Conservation (phyloP, 2,797 vertebrate species). For the Sebastes wilsoni region DNA sequence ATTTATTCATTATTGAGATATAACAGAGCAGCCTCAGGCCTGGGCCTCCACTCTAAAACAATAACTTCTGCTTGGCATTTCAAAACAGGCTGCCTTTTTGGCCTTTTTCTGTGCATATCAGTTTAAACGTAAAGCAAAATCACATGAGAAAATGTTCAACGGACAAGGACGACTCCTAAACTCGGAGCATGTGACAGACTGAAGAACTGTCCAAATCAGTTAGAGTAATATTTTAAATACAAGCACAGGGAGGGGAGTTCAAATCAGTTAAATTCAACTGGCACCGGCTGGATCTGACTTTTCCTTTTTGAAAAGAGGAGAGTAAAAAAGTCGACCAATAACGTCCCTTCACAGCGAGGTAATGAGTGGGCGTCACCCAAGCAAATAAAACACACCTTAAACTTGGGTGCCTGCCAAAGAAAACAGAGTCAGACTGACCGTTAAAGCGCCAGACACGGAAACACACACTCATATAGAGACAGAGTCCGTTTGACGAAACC, state of each 20-base stretch:
- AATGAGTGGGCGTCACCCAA: constrained; percentile 43
- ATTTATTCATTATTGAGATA: constrained; percentile 50
- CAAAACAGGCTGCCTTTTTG: constrained; percentile 6
- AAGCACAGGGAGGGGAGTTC: not conserved
- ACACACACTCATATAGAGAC: constrained; percentile 23
- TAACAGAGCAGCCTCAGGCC: constrained; percentile 34
- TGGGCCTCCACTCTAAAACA: constrained; percentile 8
- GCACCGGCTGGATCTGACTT: constrained; percentile 16
- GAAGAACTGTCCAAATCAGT: not conserved
- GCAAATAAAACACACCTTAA: constrained; percentile 76
- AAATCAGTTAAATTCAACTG: constrained; percentile 6
- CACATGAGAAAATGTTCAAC: not conserved
- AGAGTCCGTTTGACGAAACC: constrained; percentile 36
- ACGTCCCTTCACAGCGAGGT: constrained; percentile 41
- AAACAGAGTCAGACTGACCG: constrained; percentile 55
- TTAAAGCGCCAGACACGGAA: constrained; percentile 59
- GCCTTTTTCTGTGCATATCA: not conserved
- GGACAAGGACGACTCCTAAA: not conserved
- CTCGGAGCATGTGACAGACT: constrained; percentile 12
- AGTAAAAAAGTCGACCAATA: constrained; percentile 15
- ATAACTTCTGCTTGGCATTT: constrained; percentile 16
- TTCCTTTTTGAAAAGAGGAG: constrained; percentile 42
- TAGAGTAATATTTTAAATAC: constrained; percentile 11
- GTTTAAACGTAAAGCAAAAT: constrained; percentile 7
- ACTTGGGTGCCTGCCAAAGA: constrained; percentile 58